A percentile compares a stretch with the other conserved stretches of the same genome.
phyloP scores from a whole-genome alignment of 2,888 invertebrate genomes.

The Laspeyria flexula region DNA sequence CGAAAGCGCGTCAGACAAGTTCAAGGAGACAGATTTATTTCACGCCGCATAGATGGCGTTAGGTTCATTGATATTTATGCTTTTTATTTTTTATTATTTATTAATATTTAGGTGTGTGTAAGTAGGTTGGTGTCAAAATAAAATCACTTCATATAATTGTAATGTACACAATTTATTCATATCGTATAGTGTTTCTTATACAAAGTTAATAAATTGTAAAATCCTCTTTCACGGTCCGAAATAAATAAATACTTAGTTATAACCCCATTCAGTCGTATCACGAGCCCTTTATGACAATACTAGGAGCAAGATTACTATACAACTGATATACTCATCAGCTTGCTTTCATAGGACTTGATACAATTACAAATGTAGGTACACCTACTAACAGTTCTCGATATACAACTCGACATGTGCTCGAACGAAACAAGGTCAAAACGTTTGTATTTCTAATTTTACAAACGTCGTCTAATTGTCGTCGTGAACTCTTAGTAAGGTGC shows the following conservation, averaged over 20 bases:
- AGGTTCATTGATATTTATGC: too few relatives aligned
- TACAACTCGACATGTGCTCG: conserved; percentile 24
- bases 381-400: conserved; percentile 44
- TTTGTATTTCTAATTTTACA: conserved; percentile 16
- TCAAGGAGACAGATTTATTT: too few relatives aligned
- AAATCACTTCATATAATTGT: conserved; percentile 71
- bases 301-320: conserved; percentile 67
- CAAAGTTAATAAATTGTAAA: conserved; percentile 86
- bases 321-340: conserved; percentile 68
- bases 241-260: conserved; percentile 84
- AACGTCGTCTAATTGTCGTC: conserved; percentile 30
- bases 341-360: conserved; percentile 68
- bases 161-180: conserved; percentile 86
- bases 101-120: neutral
- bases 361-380: conserved; percentile 44
- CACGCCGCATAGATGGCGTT: too few relatives aligned
- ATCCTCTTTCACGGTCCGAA: conserved; percentile 80
- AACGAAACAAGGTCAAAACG: conserved; percentile 11
- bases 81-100: too few relatives aligned
- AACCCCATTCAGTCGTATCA: conserved; percentile 74
- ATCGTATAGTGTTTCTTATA: conserved; percentile 84
- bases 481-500: conserved; percentile 47
- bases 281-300: conserved; percentile 71
- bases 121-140: conserved; percentile 49
- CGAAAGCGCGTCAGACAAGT: too few relatives aligned